phyloP scores from a whole-genome alignment of 2,888 invertebrate species.

The Biston stratarius region DNA sequence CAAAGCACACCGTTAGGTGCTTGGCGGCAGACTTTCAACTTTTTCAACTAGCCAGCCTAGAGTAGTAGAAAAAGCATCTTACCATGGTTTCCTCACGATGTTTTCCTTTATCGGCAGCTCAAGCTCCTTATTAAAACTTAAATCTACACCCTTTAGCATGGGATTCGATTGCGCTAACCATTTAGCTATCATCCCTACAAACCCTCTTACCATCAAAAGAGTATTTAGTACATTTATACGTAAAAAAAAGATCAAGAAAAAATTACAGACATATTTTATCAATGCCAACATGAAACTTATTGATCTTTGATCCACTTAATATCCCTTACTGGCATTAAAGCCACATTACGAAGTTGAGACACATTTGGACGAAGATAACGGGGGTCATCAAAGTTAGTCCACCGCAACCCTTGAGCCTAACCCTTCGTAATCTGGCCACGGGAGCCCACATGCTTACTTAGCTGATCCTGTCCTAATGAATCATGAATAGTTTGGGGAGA shows the following conservation, averaged over 20 bases:
- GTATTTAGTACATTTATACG: too few species aligned
- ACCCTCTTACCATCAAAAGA: too few species aligned
- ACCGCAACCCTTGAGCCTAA: slow-evolving; percentile 63
- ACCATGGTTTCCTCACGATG: too few species aligned
- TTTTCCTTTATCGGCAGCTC: too few species aligned
- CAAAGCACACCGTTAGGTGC: too few species aligned
- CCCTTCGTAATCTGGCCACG: slow-evolving; percentile 75
- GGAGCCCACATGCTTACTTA: slow-evolving; percentile 60
- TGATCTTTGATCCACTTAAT: slow-evolving; percentile 7
- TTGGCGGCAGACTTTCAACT: too few species aligned
- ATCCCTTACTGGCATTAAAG: slow-evolving; percentile 14
- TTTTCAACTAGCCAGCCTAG: too few species aligned
- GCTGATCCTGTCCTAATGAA: slow-evolving; percentile 71
- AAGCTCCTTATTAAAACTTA: too few species aligned
- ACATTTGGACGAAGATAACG: slow-evolving; percentile 33
- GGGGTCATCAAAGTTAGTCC: slow-evolving; percentile 41
- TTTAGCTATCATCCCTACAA: too few species aligned
- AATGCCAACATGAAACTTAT: slow-evolving; percentile 7
- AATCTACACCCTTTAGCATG: too few species aligned
- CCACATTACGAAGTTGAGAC: slow-evolving; percentile 36
- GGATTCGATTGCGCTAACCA: too few species aligned
- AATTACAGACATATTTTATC: background rate
- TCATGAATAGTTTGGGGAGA: slow-evolving; percentile 71
- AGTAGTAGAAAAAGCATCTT: too few species aligned
- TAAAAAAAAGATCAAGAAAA: background rate